Percentiles rank a stretch among this genome's conserved stretches.
Evolutionary conservation across 2,797 vertebrate genomes (phyloP).

Genomic region (Limosa lapponica): DNA sequence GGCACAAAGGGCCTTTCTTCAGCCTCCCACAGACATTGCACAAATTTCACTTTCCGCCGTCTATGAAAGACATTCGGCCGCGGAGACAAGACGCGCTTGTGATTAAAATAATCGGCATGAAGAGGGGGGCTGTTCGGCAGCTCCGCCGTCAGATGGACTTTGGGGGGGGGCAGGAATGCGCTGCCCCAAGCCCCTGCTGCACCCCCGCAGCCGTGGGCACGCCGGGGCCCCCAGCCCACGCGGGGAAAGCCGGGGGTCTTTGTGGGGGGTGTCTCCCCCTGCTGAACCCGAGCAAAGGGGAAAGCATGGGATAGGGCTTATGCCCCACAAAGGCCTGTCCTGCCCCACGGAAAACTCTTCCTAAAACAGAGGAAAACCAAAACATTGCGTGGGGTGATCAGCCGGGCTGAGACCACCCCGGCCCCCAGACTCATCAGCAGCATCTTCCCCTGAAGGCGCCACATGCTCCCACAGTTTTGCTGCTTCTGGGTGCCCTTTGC

Average conservation of each 20-base stretch:
- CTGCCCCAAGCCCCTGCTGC: background rate
- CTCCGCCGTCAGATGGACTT: background rate
- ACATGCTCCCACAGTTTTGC: background rate
- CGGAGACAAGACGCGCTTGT: slow-evolving; percentile 74
- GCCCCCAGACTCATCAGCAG: background rate
- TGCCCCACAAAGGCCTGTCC: background rate
- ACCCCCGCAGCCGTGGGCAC: background rate
- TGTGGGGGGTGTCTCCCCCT: background rate
- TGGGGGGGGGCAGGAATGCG: slow-evolving; percentile 67
- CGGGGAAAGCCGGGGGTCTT: background rate
- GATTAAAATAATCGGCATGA: slow-evolving; percentile 60
- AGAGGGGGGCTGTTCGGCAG: slow-evolving; percentile 61
- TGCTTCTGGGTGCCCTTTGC: background rate
- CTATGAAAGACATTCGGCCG: slow-evolving; percentile 71
- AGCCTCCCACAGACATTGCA: slow-evolving; percentile 89
- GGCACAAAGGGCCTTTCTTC: slow-evolving; percentile 95
- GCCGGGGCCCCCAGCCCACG: accelerated
- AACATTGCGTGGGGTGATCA: accelerated
- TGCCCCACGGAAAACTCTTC: accelerated
- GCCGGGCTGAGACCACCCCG: background rate
- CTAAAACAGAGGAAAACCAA: background rate
- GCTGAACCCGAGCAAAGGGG: background rate
- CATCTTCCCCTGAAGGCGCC: background rate
- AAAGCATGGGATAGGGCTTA: background rate
- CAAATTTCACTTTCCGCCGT: slow-evolving; percentile 78